Evolutionary conservation across 2,797 vertebrate species (phyloP).

Genomic region (Florisuga fusca): DNA sequence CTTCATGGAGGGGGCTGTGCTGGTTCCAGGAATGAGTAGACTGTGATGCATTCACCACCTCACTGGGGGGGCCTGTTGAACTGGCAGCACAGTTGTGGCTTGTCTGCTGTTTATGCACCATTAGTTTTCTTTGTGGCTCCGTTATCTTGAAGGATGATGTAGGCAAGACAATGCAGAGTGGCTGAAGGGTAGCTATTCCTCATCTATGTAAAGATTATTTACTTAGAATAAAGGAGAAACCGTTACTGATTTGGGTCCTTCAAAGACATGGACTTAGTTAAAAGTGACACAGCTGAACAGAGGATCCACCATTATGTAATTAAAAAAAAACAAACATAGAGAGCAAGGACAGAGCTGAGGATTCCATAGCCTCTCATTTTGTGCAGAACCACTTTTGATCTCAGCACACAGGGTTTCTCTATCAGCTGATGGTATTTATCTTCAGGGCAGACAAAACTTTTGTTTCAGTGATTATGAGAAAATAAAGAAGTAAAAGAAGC

Average conservation of each 20-base stretch:
- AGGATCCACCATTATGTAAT: neutral
- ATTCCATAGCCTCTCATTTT: constrained; percentile 36
- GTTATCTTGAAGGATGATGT: neutral
- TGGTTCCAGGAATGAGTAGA: neutral
- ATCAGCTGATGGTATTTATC: constrained; percentile 45
- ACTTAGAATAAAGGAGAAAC: neutral
- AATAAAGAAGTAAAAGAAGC: neutral
- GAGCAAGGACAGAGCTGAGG: neutral
- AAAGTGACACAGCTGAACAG: neutral
- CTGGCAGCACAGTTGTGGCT: neutral
- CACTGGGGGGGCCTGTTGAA: neutral
- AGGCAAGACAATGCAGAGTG: neutral
- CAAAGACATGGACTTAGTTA: neutral
- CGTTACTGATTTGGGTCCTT: neutral
- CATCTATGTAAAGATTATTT: neutral
- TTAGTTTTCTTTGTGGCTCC: neutral
- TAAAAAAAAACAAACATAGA: neutral
- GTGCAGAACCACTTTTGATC: constrained; percentile 30
- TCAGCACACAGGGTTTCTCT: constrained; percentile 46
- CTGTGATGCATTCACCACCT: neutral
- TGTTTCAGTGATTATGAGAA: constrained; percentile 37
- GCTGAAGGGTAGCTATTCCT: neutral
- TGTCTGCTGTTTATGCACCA: neutral
- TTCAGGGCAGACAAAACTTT: constrained; percentile 55
- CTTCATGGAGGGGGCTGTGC: rapidly evolving